Evolutionary conservation across 2,113 vertebrate genomes (phyloP), one percentile per base, ranked within the genome.

Genomic region (Bubo blakistoni): DNA sequence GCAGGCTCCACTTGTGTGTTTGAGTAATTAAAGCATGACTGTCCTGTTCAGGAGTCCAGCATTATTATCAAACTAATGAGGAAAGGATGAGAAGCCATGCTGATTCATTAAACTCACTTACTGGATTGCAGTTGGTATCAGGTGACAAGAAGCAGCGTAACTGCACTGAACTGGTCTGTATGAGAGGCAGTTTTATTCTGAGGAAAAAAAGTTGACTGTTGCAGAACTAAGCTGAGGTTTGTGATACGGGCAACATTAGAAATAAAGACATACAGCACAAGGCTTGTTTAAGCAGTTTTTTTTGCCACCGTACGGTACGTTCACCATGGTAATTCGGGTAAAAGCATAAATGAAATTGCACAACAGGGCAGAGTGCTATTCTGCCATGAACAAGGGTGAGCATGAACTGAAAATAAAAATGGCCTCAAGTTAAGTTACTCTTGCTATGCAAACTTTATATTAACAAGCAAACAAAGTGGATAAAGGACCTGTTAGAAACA

Each of bases 191-290:
- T 42, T 85, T 79, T 59, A 70, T 30, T 55, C 25, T n/a, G 44
- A 30, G 27, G 49, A 1, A 14, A 27, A 21, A 40, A 51, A 81
- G 32, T 21, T 21, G 46, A 21, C 46, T 70, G 40, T 4, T 91
- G 66, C 69, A 86, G 52, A 94, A 83, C 16, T 38, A 55, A 78
- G 57, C 69, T 72, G 69, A 78, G 11, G 49, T 62, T 55, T 90
- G 81, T 44, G 42, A 38, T 55, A 25, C 2, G 20, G 76, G 34
- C 63, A 94, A 9, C 38, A 26, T 71, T 9, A 70, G 70, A 94
- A 97, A 95, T 97, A 97, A 97, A 97, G 94, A 97, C 88, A 96
- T 89, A 94, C 54, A 92, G 67, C 74, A 91, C 71, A 88, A 85
- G 55, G 74, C 85, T 92, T 0, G 7, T 95, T 94, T 6, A 81